Percentiles rank a stretch among this genome's conserved stretches.
Evolutionary conservation across 2,797 vertebrate genomes (phyloP).

Genomic region (Huso huso): DNA sequence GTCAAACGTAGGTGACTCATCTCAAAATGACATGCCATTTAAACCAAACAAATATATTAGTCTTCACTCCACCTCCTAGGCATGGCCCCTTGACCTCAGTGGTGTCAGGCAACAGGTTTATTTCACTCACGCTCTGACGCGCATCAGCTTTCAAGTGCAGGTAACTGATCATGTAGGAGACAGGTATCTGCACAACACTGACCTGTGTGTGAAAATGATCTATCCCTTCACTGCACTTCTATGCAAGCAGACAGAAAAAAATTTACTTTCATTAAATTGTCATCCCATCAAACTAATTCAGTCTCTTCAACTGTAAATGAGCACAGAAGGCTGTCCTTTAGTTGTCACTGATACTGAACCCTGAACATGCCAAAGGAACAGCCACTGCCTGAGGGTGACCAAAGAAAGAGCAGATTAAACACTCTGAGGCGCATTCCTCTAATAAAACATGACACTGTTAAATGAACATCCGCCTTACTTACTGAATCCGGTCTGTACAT

Average conservation of each 20-base stretch:
- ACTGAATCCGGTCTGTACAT: no score
- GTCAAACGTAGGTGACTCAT: background rate
- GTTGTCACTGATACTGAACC: background rate
- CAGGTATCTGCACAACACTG: background rate
- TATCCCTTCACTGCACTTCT: background rate
- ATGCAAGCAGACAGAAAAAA: background rate
- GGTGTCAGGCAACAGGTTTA: background rate
- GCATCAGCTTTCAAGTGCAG: background rate
- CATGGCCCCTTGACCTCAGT: background rate
- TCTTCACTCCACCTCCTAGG: background rate
- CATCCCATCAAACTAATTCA: background rate
- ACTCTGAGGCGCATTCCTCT: no score
- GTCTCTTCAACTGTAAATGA: background rate
- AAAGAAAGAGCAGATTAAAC: no score
- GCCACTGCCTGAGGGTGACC: no score
- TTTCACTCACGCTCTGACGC: background rate
- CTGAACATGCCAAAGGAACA: background rate
- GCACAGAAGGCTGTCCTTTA: no score
- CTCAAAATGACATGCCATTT: background rate
- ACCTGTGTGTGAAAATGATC: background rate
- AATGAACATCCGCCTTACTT: no score
- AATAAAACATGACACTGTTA: no score
- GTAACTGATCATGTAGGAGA: background rate
- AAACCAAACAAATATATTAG: background rate
- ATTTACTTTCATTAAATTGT: background rate